These are phyloP conservation scores for Saccopteryx leptura DNA, from an alignment of 2,113 vertebrate species.

Conservation along the genomic window DNA sequence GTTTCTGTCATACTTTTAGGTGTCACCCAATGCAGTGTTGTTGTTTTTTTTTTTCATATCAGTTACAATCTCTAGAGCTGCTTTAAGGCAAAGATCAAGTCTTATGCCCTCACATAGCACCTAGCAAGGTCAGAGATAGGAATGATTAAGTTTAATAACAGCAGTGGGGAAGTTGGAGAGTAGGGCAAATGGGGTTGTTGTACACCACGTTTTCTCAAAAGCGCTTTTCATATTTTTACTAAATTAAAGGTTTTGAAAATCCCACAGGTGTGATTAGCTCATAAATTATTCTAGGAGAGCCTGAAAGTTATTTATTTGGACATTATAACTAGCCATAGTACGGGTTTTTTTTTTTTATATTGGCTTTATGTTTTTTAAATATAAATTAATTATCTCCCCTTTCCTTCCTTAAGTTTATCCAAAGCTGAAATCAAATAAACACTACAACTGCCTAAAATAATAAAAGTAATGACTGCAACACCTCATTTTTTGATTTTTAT, in stretches of 20 bases:
- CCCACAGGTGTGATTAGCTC: slow-evolving; percentile 41
- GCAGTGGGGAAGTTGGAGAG: background rate
- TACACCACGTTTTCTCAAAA: slow-evolving; percentile 15
- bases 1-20: background rate
- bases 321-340: slow-evolving; percentile 53
- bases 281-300: slow-evolving; percentile 60
- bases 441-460: background rate
- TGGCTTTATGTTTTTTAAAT: slow-evolving; percentile 37
- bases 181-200: background rate
- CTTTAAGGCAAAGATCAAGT: background rate
- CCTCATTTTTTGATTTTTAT: background rate
- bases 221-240: slow-evolving; percentile 34
- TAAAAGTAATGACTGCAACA: background rate
- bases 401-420: slow-evolving; percentile 9
- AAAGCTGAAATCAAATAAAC: slow-evolving; percentile 30
- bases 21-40: background rate
- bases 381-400: background rate
- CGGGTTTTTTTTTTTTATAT: slow-evolving; percentile 38
- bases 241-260: slow-evolving; percentile 61
- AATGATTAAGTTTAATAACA: background rate
- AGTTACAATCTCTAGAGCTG: background rate
- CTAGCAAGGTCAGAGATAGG: background rate
- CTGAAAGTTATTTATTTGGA: slow-evolving; percentile 33
- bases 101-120: background rate
- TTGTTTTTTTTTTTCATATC: background rate